Evolutionary conservation across 2,113 vertebrate genomes (phyloP).

Genomic region (Chitala chitala): DNA sequence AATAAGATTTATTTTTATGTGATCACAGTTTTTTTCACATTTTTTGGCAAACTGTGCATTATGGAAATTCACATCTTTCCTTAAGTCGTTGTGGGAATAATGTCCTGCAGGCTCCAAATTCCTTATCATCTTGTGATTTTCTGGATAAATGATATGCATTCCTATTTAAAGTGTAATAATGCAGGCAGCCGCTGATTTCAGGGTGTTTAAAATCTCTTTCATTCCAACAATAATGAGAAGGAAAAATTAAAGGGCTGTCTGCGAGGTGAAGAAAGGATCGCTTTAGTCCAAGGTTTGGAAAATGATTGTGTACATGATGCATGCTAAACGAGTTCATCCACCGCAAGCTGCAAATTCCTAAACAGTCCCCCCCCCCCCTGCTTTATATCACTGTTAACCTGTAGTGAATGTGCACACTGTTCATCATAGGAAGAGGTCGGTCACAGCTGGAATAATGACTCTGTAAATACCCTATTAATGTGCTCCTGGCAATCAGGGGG

Average conservation of each 20-base stretch:
- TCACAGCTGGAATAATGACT: constrained; percentile 19
- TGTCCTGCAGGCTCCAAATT: too few species aligned
- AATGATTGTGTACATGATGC: constrained; percentile 18
- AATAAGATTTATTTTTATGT: too few species aligned
- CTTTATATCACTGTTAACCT: constrained; percentile 24
- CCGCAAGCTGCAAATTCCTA: constrained; percentile 20
- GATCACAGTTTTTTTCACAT: too few species aligned
- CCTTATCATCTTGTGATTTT: too few species aligned
- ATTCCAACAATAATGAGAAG: background rate
- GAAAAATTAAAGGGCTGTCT: constrained; percentile 13
- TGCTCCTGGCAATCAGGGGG: constrained; percentile 13
- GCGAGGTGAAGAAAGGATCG: constrained; percentile 1
- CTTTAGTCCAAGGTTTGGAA: constrained; percentile 7
- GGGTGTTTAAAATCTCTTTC: background rate
- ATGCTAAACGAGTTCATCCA: constrained; percentile 22
- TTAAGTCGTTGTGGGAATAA: too few species aligned
- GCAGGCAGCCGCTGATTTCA: too few species aligned
- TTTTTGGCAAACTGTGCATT: too few species aligned
- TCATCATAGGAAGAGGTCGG: constrained; percentile 17
- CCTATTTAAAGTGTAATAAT: too few species aligned
- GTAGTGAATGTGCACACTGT: constrained; percentile 11
- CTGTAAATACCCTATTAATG: constrained; percentile 25
- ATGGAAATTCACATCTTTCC: too few species aligned
- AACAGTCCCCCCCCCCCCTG: background rate
- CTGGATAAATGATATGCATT: too few species aligned